Percentiles rank a stretch among this genome's conserved stretches.
These are phyloP conservation scores for Helicolenus hilgendorfi DNA, from an alignment of 2,797 vertebrate genomes.

Conservation along the genomic window DNA sequence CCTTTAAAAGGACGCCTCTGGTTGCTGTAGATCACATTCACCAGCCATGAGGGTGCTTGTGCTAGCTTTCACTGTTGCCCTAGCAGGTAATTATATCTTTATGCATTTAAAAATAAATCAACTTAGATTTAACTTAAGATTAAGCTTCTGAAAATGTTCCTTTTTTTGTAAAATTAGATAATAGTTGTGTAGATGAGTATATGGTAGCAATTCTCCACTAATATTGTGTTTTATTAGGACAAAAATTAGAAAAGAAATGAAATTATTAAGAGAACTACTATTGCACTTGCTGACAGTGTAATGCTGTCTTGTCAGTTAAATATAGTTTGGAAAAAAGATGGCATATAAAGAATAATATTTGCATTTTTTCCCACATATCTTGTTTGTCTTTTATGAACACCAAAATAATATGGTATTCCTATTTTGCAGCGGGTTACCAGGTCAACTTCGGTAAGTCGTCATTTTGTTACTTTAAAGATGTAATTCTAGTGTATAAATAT, in stretches of 20 bases:
- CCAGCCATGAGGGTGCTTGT: conserved; percentile 83
- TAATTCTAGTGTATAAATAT: background rate
- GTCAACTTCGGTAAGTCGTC: conserved; percentile 79
- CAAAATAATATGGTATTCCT: conserved; percentile 15
- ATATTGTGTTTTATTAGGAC: background rate
- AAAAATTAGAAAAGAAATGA: background rate
- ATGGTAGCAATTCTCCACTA: background rate
- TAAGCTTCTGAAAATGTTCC: background rate
- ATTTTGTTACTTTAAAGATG: background rate
- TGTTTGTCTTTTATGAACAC: background rate
- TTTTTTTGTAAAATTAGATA: background rate
- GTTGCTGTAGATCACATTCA: conserved; percentile 25
- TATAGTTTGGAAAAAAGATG: background rate
- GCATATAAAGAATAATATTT: background rate
- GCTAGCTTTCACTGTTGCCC: conserved; percentile 79
- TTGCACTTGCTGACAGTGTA: background rate
- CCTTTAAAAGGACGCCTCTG: conserved; percentile 68
- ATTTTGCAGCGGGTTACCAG: conserved; percentile 76
- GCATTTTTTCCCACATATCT: background rate
- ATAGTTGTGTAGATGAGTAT: background rate
- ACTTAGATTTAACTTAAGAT: background rate
- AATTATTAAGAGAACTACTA: background rate
- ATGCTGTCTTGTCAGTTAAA: background rate
- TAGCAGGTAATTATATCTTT: conserved; percentile 76
- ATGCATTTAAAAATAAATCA: background rate